A percentile compares a stretch with the other conserved stretches of the same genome.
phyloP scores from a whole-genome alignment of 2,113 vertebrate genomes.

The Polyodon spathula region DNA sequence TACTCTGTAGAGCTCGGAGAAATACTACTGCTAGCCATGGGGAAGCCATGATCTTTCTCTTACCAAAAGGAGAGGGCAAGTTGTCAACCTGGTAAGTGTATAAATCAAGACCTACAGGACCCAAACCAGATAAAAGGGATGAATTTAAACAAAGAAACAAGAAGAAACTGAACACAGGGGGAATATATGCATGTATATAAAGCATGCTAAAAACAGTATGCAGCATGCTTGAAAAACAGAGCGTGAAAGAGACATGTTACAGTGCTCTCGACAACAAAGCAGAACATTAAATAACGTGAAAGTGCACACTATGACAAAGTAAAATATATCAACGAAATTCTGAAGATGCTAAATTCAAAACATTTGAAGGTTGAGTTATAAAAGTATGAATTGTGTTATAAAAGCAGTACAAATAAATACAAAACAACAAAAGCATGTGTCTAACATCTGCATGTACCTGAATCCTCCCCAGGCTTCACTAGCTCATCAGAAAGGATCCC shows the following conservation, averaged over 20 bases:
- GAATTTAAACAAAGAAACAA: conserved; percentile 56
- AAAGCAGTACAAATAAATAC: no score
- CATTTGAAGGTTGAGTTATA: no score
- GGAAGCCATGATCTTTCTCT: conserved; percentile 68
- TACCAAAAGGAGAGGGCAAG: conserved; percentile 89
- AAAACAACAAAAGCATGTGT: no score
- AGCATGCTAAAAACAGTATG: no score
- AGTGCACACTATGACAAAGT: neutral
- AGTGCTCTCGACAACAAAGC: neutral
- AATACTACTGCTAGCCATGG: conserved; percentile 64
- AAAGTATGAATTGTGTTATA: no score
- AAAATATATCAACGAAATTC: neutral
- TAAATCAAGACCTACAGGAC: conserved; percentile 98
- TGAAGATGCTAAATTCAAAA: no score
- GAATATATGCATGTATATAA: no score
- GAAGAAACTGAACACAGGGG: conserved; percentile 8
- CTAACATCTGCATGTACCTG: conserved; percentile 54
- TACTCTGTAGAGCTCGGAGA: conserved; percentile 33
- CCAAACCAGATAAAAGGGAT: conserved; percentile 87
- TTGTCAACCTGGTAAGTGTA: conserved; percentile 92
- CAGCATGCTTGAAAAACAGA: conserved; percentile 27
- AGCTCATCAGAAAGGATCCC: conserved; percentile 87
- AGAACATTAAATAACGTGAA: neutral
- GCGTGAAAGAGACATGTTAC: conserved; percentile 20
- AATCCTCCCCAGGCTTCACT: conserved; percentile 79